These are phyloP conservation scores for Diprion similis DNA, from an alignment of 1,140 invertebrate species.

Conservation along the genomic window DNA sequence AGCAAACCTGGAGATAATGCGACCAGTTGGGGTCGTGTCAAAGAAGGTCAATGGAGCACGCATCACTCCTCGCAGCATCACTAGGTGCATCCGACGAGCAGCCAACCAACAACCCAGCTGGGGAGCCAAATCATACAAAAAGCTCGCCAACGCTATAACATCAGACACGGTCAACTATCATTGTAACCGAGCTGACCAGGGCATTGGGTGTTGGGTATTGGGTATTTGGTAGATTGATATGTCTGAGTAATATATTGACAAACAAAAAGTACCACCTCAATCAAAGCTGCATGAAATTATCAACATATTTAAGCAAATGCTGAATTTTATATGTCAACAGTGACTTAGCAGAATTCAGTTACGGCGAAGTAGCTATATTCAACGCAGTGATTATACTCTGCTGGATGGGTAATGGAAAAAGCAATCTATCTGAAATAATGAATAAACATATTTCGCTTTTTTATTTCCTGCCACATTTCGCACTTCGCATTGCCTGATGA, in stretches of 20 bases:
- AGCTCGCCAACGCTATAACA: conserved; percentile 72
- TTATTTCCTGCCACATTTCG: too few relatives aligned
- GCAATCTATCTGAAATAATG: too few relatives aligned
- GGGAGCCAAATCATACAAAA: conserved; percentile 74
- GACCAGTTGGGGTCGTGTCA: conserved; percentile 86
- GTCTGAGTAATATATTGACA: neutral
- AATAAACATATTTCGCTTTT: too few relatives aligned
- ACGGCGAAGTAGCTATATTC: neutral
- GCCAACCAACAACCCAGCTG: conserved; percentile 77
- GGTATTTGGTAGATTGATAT: neutral
- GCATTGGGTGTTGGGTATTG: neutral
- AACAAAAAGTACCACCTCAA: neutral
- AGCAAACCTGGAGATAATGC: conserved; percentile 87
- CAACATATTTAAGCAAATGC: neutral
- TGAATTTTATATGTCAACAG: neutral
- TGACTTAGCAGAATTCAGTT: neutral
- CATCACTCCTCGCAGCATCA: conserved; percentile 78
- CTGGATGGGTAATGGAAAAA: neutral
- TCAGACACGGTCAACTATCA: conserved; percentile 37
- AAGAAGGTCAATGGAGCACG: conserved; percentile 82
- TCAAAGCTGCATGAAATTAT: neutral
- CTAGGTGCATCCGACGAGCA: conserved; percentile 75
- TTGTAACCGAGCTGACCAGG: neutral
- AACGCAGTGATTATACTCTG: neutral
- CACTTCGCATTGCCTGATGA: too few relatives aligned